A percentile compares a stretch with the other conserved stretches of the same genome.
phyloP scores from a whole-genome alignment of 1,140 invertebrate species.

The Belonocnema kinseyi region DNA sequence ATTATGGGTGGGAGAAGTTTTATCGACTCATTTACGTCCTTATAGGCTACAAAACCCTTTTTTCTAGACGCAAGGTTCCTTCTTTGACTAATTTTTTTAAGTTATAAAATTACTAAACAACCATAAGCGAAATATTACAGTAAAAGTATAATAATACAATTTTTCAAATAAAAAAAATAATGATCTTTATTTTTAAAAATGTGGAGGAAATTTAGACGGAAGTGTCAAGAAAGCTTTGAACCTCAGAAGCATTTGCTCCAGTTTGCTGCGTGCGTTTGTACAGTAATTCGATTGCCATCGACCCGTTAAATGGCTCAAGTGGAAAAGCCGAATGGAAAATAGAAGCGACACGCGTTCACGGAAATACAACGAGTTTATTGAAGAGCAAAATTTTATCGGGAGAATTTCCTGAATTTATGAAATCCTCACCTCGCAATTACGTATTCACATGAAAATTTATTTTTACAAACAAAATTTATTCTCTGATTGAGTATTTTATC shows the following conservation, averaged over 20 bases:
- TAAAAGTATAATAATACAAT: too few relatives aligned
- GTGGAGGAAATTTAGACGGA: background rate
- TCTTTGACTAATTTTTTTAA: too few relatives aligned
- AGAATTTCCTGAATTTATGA: background rate
- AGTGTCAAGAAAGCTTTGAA: constrained; percentile 28
- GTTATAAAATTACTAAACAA: too few relatives aligned
- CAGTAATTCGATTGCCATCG: constrained; percentile 28
- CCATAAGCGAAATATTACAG: too few relatives aligned
- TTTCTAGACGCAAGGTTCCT: too few relatives aligned
- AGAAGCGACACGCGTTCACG: constrained; percentile 19
- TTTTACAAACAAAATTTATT: background rate
- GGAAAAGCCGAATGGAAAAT: constrained; percentile 23
- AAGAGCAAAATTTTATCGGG: constrained; percentile 16
- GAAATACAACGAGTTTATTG: constrained; percentile 21
- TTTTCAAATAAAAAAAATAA: background rate
- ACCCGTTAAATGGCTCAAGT: constrained; percentile 26
- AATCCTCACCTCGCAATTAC: background rate
- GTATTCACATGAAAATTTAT: background rate
- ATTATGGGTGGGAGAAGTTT: too few relatives aligned
- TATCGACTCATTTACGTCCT: too few relatives aligned
- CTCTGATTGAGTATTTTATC: background rate
- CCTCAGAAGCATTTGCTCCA: constrained; percentile 4
- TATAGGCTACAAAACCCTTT: too few relatives aligned
- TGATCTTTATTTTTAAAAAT: background rate
- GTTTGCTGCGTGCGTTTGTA: constrained; percentile 29